Conservation (phyloP, 35 echinoderm and acorn worm species). For the Amphiura filiformis region DNA sequence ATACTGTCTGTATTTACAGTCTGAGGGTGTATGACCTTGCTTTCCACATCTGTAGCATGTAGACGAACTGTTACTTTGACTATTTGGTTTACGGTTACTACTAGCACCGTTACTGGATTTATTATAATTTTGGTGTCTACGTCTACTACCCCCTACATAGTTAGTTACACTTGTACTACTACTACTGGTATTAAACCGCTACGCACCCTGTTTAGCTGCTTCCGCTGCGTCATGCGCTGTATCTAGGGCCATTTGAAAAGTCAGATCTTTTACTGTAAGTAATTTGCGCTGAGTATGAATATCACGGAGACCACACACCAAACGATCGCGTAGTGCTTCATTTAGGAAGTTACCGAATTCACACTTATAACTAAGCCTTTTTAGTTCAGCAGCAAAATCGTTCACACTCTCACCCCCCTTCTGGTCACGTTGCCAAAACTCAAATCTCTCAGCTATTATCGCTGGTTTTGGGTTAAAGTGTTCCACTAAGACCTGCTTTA, state of each 20-base stretch:
- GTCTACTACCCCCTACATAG: background rate
- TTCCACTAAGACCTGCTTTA: no score
- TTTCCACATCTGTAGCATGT: background rate
- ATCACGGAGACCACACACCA: conserved; percentile 18
- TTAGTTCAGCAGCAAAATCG: no score
- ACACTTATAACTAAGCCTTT: no score
- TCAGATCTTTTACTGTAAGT: conserved; percentile 13
- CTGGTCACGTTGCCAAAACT: no score
- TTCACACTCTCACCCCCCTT: no score
- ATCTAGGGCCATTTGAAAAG: background rate
- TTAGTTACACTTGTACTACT: background rate
- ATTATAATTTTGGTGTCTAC: background rate
- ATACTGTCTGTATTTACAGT: background rate
- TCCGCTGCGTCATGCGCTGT: background rate
- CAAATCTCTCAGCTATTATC: no score
- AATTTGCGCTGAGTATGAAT: conserved; percentile 9
- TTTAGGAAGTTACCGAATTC: no score
- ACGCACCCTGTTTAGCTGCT: background rate
- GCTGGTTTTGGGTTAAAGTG: no score
- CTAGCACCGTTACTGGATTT: background rate
- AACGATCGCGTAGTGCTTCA: conserved; percentile 27
- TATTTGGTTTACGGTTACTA: conserved; percentile 8
- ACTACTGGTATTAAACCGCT: no score
- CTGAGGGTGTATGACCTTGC: background rate
- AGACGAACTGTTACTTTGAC: no score